Percentiles rank a stretch among this genome's conserved stretches.
These are phyloP conservation scores for Beroe ovata DNA, from an alignment of 37 sponge, comb jelly and placozoan species.

Conservation along the genomic window DNA sequence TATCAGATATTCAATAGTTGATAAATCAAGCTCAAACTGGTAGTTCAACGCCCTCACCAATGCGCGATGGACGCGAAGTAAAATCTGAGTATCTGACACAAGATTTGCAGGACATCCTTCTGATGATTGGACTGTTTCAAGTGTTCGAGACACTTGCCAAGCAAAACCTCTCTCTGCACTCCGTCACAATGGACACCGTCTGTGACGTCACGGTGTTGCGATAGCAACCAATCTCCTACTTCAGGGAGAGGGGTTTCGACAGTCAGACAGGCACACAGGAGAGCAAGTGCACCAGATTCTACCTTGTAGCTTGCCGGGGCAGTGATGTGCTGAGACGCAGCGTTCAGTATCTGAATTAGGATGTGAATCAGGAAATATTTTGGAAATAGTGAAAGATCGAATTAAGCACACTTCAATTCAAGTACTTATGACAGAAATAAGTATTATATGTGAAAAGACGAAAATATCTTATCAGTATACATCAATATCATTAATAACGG, in stretches of 20 bases:
- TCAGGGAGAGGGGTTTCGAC: slow-evolving; percentile 31
- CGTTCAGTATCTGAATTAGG: slow-evolving; percentile 14
- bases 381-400: too few relatives aligned
- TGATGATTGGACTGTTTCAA: not conserved
- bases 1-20: too few relatives aligned
- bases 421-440: too few relatives aligned
- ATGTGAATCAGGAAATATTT: not conserved
- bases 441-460: too few relatives aligned
- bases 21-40: too few relatives aligned
- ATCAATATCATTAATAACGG: not conserved
- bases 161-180: not conserved
- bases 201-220: not conserved
- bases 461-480: too few relatives aligned
- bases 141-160: slow-evolving; percentile 17
- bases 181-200: not conserved
- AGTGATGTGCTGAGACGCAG: not conserved
- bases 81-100: slow-evolving; percentile 62
- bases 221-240: slow-evolving; percentile 2
- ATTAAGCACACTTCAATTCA: too few relatives aligned
- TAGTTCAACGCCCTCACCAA: too few relatives aligned
- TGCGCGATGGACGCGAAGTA: slow-evolving; percentile 22
- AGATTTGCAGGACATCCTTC: slow-evolving; percentile 31
- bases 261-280: slow-evolving; percentile 56
- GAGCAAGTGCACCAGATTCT: slow-evolving; percentile 9
- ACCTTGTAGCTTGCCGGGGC: not conserved